Evolutionary conservation across 2,797 vertebrate genomes (phyloP).

Genomic region (Myiotriccus ornatus): DNA sequence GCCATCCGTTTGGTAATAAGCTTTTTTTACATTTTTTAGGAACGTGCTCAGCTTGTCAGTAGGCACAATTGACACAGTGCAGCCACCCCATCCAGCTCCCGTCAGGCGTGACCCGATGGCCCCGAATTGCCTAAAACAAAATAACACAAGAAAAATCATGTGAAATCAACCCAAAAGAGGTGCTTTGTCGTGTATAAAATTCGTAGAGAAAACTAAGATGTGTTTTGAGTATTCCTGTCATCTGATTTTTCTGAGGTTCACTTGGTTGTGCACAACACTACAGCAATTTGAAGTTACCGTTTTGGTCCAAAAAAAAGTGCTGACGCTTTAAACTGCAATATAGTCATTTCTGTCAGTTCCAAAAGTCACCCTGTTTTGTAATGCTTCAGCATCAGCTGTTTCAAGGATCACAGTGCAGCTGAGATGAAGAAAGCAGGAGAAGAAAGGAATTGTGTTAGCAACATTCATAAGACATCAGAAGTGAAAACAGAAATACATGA

Average conservation of each 20-base stretch:
- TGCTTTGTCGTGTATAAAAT: not conserved
- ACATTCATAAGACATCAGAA: conserved; percentile 44
- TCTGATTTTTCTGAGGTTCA: not conserved
- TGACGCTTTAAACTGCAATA: not conserved
- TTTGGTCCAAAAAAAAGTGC: not conserved
- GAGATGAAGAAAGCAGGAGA: conserved; percentile 40
- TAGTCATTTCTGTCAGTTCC: not conserved
- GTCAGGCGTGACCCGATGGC: conserved; percentile 92
- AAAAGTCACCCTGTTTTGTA: not conserved
- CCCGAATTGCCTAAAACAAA: conserved; percentile 84
- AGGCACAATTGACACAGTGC: conserved; percentile 93
- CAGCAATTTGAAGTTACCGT: not conserved
- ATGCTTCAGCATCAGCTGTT: conserved; percentile 47
- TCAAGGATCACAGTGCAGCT: not conserved
- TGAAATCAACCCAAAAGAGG: not conserved
- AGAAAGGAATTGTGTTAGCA: conserved; percentile 49
- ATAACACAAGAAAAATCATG: not conserved
- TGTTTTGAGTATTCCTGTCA: not conserved
- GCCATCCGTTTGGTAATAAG: conserved; percentile 80
- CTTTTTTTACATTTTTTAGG: conserved; percentile 82
- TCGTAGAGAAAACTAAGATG: not conserved
- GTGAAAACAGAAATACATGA: conserved; percentile 62
- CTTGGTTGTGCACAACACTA: not conserved
- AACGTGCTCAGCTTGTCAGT: conserved; percentile 82
- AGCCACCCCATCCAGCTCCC: conserved; percentile 97